These are phyloP conservation scores for Avahi laniger DNA, from an alignment of 2,797 vertebrate genomes.

Conservation along the genomic window DNA sequence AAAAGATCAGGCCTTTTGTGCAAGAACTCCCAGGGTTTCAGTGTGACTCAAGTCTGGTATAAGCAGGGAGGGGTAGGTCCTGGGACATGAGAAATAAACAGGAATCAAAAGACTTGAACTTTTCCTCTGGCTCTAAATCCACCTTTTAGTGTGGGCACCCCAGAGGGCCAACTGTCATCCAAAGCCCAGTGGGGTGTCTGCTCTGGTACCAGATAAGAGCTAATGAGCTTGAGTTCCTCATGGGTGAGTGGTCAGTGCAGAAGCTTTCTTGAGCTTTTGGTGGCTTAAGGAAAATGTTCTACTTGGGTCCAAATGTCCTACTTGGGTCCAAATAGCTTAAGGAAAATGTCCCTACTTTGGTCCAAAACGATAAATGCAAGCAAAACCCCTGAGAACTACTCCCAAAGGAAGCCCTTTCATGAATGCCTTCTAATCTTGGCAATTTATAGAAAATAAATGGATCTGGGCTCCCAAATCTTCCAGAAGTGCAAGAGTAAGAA, in stretches of 20 bases:
- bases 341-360: not conserved
- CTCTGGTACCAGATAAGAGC: not conserved
- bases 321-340: not conserved
- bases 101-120: not conserved
- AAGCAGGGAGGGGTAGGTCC: not conserved
- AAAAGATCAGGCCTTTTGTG: not conserved
- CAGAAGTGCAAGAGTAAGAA: not conserved
- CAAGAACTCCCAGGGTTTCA: not conserved
- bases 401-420: not conserved
- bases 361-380: too few relatives aligned
- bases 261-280: not conserved
- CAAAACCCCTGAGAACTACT: not conserved
- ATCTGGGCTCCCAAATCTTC: not conserved
- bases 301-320: not conserved
- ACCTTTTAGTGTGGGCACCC: not conserved
- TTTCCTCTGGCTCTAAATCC: not conserved
- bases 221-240: not conserved
- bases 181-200: not conserved
- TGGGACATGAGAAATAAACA: not conserved
- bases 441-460: not conserved
- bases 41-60: not conserved
- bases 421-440: not conserved
- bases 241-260: too few relatives aligned
- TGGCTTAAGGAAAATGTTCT: not conserved
- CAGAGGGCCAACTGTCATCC: not conserved